Percentiles rank a stretch among this genome's conserved stretches.
phyloP scores from a whole-genome alignment of 2,113 vertebrate species.

The Zosterops japonicus region DNA sequence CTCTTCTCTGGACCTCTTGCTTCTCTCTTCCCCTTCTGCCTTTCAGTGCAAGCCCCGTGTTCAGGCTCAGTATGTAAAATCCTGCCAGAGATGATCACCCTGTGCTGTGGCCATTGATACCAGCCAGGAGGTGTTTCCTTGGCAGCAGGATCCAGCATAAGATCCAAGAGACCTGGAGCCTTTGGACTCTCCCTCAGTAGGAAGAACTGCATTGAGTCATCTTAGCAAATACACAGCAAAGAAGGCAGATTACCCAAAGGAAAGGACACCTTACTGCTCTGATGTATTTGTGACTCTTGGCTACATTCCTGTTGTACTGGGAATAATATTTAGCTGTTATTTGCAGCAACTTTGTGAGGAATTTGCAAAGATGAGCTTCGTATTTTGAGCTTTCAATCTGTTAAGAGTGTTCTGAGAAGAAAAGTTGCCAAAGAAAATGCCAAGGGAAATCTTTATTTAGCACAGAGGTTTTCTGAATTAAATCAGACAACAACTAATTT shows the following conservation, averaged over 20 bases:
- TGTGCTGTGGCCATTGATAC: no score
- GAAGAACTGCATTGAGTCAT: background rate
- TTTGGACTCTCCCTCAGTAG: background rate
- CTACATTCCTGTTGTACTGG: background rate
- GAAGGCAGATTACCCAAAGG: background rate
- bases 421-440: constrained; percentile 15
- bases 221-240: background rate
- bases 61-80: background rate
- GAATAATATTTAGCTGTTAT: constrained; percentile 1
- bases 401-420: background rate
- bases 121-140: background rate
- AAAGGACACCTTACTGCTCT: background rate
- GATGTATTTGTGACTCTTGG: background rate
- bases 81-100: background rate
- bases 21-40: background rate
- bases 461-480: background rate
- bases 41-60: background rate
- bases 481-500: background rate
- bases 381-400: background rate
- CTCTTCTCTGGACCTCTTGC: background rate
- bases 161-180: background rate
- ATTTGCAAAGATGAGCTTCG: background rate
- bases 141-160: background rate
- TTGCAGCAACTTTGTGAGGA: background rate
- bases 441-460: background rate